A percentile compares a stretch with the other conserved stretches of the same genome.
These are phyloP conservation scores for Hylia prasina DNA, from an alignment of 2,113 vertebrate genomes.

Conservation along the genomic window DNA sequence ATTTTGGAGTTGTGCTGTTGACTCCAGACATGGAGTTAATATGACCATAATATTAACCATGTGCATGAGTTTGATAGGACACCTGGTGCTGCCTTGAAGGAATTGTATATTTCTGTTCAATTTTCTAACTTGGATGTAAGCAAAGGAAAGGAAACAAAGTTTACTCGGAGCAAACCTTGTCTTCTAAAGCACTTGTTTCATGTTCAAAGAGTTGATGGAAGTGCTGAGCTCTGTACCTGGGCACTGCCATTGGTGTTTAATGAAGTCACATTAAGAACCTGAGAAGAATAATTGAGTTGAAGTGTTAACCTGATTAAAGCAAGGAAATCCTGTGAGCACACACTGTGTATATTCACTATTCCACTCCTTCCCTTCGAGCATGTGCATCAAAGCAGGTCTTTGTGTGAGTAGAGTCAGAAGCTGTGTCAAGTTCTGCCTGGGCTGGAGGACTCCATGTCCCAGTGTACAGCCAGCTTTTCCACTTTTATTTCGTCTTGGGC, in stretches of 20 bases:
- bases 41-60: background rate
- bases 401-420: background rate
- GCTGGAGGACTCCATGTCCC: background rate
- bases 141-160: background rate
- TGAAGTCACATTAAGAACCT: background rate
- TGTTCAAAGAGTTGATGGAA: background rate
- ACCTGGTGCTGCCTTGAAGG: background rate
- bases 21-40: background rate
- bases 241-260: background rate
- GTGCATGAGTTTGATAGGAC: background rate
- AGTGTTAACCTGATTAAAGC: background rate
- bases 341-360: fast-evolving
- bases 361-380: background rate
- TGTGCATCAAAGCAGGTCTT: background rate
- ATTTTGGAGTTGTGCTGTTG: background rate
- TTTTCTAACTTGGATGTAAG: background rate
- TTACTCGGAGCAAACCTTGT: background rate
- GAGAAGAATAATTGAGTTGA: background rate
- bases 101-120: background rate
- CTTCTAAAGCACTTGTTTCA: background rate
- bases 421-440: background rate
- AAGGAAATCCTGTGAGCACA: background rate
- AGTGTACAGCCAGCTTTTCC: background rate
- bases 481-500: background rate
- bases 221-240: background rate